These are phyloP conservation scores for Arenaria interpres DNA, from an alignment of 2,113 vertebrate species.

Conservation along the genomic window DNA sequence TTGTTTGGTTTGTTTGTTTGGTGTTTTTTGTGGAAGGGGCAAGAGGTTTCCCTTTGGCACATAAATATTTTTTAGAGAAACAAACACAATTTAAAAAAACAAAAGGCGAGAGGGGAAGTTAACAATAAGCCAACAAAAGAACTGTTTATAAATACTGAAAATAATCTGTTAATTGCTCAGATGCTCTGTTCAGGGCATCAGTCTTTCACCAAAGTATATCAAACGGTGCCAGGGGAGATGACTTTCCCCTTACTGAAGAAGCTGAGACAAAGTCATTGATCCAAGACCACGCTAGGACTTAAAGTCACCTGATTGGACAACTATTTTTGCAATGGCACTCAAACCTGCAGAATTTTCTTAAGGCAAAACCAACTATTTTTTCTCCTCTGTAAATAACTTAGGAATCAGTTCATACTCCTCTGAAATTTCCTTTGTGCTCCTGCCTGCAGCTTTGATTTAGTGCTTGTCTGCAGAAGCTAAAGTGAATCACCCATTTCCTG, in stretches of 20 bases:
- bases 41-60: not conserved
- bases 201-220: not conserved
- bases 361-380: not conserved
- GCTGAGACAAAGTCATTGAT: not conserved
- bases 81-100: not conserved
- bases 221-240: not conserved
- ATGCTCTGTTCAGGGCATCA: not conserved
- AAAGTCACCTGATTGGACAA: not conserved
- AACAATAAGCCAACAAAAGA: not conserved
- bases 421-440: not conserved
- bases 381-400: not conserved
- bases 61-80: not conserved
- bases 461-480: not conserved
- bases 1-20: too few species aligned
- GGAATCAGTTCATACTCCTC: not conserved
- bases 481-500: not conserved
- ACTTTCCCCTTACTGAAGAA: not conserved
- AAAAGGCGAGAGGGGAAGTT: not conserved
- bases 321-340: not conserved
- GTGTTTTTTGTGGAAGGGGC: not conserved
- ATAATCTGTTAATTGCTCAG: not conserved
- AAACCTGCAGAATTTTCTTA: not conserved
- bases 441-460: not conserved
- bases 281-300: not conserved
- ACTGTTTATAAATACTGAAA: not conserved